Evolutionary conservation across 2,888 invertebrate genomes (phyloP), one percentile per base, ranked within the genome.

Genomic region (Psylliodes chrysocephalus): DNA sequence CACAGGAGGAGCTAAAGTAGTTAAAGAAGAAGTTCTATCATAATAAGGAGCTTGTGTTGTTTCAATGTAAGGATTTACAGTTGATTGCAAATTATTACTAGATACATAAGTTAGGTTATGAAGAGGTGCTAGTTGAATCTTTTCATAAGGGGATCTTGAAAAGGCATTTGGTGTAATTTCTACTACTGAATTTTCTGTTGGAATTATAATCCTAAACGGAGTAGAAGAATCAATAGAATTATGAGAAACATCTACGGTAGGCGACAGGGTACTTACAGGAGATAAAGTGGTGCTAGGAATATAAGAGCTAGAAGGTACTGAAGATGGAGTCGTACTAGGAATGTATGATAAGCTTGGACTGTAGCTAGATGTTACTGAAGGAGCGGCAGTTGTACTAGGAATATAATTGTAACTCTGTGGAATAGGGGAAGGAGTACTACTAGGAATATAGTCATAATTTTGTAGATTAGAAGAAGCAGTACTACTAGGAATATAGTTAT

Each of bases 1-100:
- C 10, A 76, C 68, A 33, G 67, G 66, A 17, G 76, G 66, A 82
- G 70, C 80, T 79, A 57, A 79, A 75, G 75, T 83, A 5, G 17
- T 49, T 14, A 40, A 38, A 18, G 49, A 38, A 38, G 47, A 22
- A 79, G 76, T 81, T 79, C 57, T 19, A 25, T 42, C n/a, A 25
- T 66, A 66, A 30, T 64, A 73, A n/a, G 74, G 75, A n/a, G 49
- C 63, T 33, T 64, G 61, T 6, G 68, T 66, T 4, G 68, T 14
- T n/a, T 19, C 12, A 5, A 22, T 22, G 22, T 4, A 22, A 44
- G 63, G 42, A 33, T 5, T 18, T 14, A 19, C 22, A 14, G 56
- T 54, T 7, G 64, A 35, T 15, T 49, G 56, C 6, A 66, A 40
- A 7, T 60, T 35, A 10, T 53, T 63, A 17, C 46, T 38, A 17